These are phyloP conservation scores for Zaprionus capensis DNA, from an alignment of 1,140 invertebrate genomes.

Conservation along the genomic window DNA sequence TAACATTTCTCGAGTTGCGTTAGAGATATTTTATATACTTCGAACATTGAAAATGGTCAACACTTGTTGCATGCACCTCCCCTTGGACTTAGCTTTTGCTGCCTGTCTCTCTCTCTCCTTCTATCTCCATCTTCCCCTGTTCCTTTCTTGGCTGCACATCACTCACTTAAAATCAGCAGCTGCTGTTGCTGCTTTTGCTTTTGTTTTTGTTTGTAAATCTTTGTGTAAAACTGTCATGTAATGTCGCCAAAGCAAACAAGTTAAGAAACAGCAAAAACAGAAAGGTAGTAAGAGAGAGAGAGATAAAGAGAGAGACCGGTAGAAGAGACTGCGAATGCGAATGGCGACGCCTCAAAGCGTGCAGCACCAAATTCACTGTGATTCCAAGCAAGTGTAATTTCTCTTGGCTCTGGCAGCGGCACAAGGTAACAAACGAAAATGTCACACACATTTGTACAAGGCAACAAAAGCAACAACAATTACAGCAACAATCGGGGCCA, in stretches of 20 bases:
- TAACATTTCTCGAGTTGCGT: too few relatives aligned
- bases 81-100: too few relatives aligned
- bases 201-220: not conserved
- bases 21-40: too few relatives aligned
- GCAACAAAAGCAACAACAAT: conserved; percentile 42
- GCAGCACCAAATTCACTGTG: conserved; percentile 40
- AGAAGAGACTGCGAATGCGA: conserved; percentile 28
- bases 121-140: rapidly evolving
- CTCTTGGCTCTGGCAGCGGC: conserved; percentile 29
- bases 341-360: conserved; percentile 51
- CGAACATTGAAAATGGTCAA: too few relatives aligned
- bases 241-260: conserved; percentile 48
- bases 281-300: not conserved
- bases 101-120: not conserved
- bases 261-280: conserved; percentile 16
- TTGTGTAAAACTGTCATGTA: conserved; percentile 26
- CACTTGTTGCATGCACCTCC: too few relatives aligned
- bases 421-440: conserved; percentile 39
- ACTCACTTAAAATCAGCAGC: conserved; percentile 2
- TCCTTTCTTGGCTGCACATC: not conserved
- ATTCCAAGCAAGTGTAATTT: conserved; percentile 46
- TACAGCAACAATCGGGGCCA: conserved; percentile 41
- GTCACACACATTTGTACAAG: conserved; percentile 40
- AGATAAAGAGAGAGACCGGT: conserved; percentile 33
- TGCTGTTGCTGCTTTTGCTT: not conserved